These are phyloP conservation scores for Notoglanidium macrostoma DNA, from an alignment of 2,797 vertebrate genomes.

Conservation along the genomic window DNA sequence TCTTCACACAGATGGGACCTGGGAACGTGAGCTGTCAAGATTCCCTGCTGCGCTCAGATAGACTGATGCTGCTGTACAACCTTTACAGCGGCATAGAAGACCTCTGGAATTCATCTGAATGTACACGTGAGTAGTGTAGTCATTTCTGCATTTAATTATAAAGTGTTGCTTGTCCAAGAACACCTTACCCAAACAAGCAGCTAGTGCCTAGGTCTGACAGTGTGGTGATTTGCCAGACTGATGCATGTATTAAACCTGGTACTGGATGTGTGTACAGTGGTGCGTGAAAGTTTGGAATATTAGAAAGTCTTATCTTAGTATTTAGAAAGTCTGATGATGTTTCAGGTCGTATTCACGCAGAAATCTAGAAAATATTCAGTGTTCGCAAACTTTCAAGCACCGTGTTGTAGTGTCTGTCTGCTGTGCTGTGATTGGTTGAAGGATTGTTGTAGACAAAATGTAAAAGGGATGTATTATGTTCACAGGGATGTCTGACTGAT, in stretches of 20 bases:
- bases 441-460: not conserved
- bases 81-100: constrained; percentile 76
- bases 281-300: too few species aligned
- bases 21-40: constrained; percentile 82
- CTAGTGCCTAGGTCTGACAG: not conserved
- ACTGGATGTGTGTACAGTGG: not conserved
- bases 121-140: constrained; percentile 76
- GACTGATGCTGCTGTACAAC: constrained; percentile 84
- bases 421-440: not conserved
- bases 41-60: constrained; percentile 86
- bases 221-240: too few species aligned
- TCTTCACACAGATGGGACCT: constrained; percentile 74
- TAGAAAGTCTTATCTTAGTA: too few species aligned
- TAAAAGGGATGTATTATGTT: not conserved
- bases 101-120: constrained; percentile 81
- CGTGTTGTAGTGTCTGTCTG: too few species aligned
- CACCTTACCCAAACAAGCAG: not conserved
- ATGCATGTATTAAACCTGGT: not conserved
- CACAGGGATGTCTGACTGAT: not conserved
- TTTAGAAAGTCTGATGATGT: too few species aligned
- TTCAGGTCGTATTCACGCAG: too few species aligned
- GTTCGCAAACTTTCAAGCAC: too few species aligned
- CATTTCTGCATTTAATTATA: not conserved
- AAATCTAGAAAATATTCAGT: too few species aligned
- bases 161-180: not conserved